phyloP scores from a whole-genome alignment of 1,140 invertebrate species.

The Aphelenchoides fujianensis region DNA sequence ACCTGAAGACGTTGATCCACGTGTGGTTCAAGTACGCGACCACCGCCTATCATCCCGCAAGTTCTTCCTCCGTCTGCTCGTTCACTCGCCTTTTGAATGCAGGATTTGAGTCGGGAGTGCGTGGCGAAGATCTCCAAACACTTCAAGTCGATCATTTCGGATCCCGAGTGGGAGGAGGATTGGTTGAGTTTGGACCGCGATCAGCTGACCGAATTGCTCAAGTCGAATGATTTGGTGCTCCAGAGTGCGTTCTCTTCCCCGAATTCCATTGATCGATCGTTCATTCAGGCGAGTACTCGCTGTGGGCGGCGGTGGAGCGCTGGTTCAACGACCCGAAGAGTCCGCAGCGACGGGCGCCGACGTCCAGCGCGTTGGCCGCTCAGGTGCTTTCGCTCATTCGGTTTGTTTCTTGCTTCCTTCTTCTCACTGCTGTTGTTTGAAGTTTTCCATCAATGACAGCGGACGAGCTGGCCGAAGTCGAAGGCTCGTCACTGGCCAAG shows the following conservation, averaged over 20 bases:
- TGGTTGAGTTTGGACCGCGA: conserved; percentile 64
- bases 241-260: conserved; percentile 48
- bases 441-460: conserved; percentile 65
- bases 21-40: conserved; percentile 66
- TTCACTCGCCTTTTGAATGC: background rate
- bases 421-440: conserved; percentile 4
- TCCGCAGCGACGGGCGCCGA: conserved; percentile 53
- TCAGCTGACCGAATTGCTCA: conserved; percentile 64
- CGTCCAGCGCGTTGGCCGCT: conserved; percentile 54
- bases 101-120: conserved; percentile 59
- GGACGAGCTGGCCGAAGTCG: conserved; percentile 63
- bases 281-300: conserved; percentile 50
- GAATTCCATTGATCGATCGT: conserved; percentile 51
- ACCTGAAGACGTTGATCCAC: conserved; percentile 65
- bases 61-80: background rate
- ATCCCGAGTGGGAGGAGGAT: conserved; percentile 64
- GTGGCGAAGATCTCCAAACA: conserved; percentile 62
- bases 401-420: background rate
- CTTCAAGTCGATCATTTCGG: conserved; percentile 63
- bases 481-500: conserved; percentile 56
- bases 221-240: conserved; percentile 63
- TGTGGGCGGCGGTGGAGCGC: conserved; percentile 50
- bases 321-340: conserved; percentile 51
- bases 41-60: conserved; percentile 61
- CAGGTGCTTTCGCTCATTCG: conserved; percentile 29